These are phyloP conservation scores for Poeciliopsis presidionis DNA, from an alignment of 2,797 vertebrate species.

Conservation along the genomic window DNA sequence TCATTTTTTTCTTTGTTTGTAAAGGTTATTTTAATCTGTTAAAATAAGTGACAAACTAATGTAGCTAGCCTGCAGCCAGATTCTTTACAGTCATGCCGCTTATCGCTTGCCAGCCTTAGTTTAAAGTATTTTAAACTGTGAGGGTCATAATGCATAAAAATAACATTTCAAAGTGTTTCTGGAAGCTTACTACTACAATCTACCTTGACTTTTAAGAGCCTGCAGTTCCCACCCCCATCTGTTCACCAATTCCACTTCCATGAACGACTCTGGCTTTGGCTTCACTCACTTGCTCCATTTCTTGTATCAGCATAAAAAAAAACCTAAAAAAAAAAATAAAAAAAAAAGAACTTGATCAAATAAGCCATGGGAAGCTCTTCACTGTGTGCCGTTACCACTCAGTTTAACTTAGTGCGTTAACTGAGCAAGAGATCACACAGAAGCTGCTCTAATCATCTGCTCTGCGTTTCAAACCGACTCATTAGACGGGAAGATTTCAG, in stretches of 20 bases:
- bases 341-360: neutral
- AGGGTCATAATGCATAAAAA: neutral
- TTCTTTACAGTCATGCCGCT: neutral
- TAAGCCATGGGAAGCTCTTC: neutral
- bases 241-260: neutral
- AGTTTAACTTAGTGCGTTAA: conserved; percentile 24
- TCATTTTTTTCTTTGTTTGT: neutral
- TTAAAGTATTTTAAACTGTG: neutral
- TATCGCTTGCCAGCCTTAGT: neutral
- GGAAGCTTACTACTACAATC: neutral
- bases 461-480: conserved; percentile 28
- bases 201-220: neutral
- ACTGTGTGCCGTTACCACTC: conserved; percentile 22
- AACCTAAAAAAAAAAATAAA: neutral
- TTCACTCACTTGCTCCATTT: neutral
- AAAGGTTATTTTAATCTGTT: neutral
- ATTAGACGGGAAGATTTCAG: conserved; percentile 23
- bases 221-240: neutral
- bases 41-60: neutral
- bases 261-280: neutral
- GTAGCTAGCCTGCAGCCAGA: neutral
- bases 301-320: neutral
- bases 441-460: conserved; percentile 40
- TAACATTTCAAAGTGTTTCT: neutral
- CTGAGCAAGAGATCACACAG: conserved; percentile 10